These are phyloP conservation scores for Leptinotarsa undecemlineata DNA, from an alignment of 1,140 invertebrate genomes.

Conservation along the genomic window DNA sequence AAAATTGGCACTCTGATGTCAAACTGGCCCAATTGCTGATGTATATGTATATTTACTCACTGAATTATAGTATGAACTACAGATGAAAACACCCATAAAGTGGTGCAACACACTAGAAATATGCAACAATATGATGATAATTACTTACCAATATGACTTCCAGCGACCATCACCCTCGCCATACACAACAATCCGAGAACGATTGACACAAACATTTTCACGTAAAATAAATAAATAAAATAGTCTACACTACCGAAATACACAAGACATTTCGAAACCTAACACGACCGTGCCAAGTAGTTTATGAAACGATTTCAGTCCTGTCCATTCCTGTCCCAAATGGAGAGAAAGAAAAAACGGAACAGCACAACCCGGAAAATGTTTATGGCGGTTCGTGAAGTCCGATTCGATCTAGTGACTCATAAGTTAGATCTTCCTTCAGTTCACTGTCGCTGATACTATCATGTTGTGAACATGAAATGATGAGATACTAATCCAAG, in stretches of 20 bases:
- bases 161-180: constrained; percentile 7
- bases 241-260: constrained; percentile 36
- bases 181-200: constrained; percentile 28
- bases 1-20: too few relatives aligned
- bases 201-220: constrained; percentile 33
- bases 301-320: constrained; percentile 2
- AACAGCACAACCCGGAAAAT: constrained; percentile 2
- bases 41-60: too few relatives aligned
- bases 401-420: background rate
- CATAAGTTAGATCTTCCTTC: background rate
- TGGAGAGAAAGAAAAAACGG: background rate
- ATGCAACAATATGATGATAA: background rate
- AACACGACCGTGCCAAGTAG: background rate
- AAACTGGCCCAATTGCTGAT: too few relatives aligned
- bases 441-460: background rate
- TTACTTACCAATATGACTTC: constrained; percentile 33
- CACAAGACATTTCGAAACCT: constrained; percentile 32
- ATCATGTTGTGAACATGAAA: background rate
- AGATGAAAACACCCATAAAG: too few relatives aligned
- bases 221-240: background rate
- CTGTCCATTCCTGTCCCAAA: background rate
- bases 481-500: background rate
- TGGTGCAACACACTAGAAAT: too few relatives aligned
- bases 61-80: too few relatives aligned
- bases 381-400: background rate